A percentile compares a stretch with the other conserved stretches of the same genome.
phyloP scores from a whole-genome alignment of 2,797 vertebrate genomes.

The Rachycentron canadum region DNA sequence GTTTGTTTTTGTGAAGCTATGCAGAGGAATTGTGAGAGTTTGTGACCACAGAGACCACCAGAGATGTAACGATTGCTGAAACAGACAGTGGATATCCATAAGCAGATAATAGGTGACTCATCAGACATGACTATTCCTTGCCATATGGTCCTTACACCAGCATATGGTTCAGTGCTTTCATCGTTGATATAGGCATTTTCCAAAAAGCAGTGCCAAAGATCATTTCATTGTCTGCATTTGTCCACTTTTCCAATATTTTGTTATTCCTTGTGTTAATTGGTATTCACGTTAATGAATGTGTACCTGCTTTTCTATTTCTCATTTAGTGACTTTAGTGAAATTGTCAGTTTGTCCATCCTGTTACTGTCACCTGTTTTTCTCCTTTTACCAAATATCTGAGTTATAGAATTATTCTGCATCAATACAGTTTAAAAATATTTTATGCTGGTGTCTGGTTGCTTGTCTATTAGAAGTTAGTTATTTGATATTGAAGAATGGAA shows the following conservation, averaged over 20 bases:
- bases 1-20: slow-evolving; percentile 14
- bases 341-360: background rate
- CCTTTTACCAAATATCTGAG: too few species aligned
- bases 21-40: slow-evolving; percentile 26
- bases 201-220: background rate
- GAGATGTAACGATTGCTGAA: slow-evolving; percentile 35
- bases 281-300: background rate
- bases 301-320: background rate
- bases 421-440: slow-evolving; percentile 9
- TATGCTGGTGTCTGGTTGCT: slow-evolving; percentile 35
- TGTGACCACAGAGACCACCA: slow-evolving; percentile 28
- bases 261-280: background rate
- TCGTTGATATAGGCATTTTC: background rate
- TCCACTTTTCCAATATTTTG: too few species aligned
- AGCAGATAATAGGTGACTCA: slow-evolving; percentile 50
- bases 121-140: slow-evolving; percentile 41
- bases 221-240: background rate
- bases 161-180: background rate
- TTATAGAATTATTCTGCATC: background rate
- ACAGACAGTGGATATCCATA: slow-evolving; percentile 25
- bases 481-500: slow-evolving; percentile 35
- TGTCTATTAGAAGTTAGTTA: slow-evolving; percentile 31
- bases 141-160: slow-evolving; percentile 15
- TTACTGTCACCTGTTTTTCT: background rate
- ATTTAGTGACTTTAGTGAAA: background rate